These are phyloP conservation scores for Cyprinodon variegatus DNA, from an alignment of 2,113 vertebrate species.

Conservation along the genomic window DNA sequence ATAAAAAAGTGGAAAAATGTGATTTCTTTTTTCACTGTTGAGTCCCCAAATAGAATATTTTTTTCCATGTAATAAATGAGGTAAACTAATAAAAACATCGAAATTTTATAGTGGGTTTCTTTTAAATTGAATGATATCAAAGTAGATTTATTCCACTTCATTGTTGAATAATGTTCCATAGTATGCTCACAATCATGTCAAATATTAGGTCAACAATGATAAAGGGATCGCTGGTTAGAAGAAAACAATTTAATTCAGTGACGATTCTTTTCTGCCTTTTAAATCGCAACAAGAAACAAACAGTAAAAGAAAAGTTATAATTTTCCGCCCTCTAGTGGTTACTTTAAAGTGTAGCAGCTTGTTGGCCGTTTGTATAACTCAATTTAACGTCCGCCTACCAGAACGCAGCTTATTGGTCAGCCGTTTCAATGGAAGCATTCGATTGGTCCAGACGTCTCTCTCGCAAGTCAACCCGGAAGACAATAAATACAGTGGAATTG, in stretches of 20 bases:
- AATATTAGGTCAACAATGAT: too few relatives aligned
- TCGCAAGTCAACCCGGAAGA: conserved; percentile 23
- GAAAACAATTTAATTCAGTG: neutral
- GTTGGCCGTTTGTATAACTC: conserved; percentile 13
- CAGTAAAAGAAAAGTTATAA: neutral
- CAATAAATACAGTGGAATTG: neutral
- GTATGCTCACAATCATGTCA: too few relatives aligned
- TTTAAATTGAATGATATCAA: neutral
- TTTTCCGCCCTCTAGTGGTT: conserved; percentile 41
- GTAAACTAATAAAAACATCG: too few relatives aligned
- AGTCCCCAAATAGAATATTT: too few relatives aligned
- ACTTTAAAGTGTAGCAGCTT: fast-evolving
- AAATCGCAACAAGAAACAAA: too few relatives aligned
- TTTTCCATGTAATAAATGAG: too few relatives aligned
- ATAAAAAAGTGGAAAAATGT: too few relatives aligned
- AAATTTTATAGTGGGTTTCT: too few relatives aligned
- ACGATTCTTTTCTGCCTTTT: too few relatives aligned
- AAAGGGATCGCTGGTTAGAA: neutral
- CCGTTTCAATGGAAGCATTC: fast-evolving
- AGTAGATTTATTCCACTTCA: too few relatives aligned
- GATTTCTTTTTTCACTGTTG: too few relatives aligned
- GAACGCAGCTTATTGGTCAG: conserved; percentile 36
- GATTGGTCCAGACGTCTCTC: conserved; percentile 30
- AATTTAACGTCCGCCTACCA: conserved; percentile 14
- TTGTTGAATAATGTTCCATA: too few relatives aligned